Percentiles rank a stretch among this genome's conserved stretches.
Conservation (phyloP, 2,113 vertebrate species). For the Otus sunia region DNA sequence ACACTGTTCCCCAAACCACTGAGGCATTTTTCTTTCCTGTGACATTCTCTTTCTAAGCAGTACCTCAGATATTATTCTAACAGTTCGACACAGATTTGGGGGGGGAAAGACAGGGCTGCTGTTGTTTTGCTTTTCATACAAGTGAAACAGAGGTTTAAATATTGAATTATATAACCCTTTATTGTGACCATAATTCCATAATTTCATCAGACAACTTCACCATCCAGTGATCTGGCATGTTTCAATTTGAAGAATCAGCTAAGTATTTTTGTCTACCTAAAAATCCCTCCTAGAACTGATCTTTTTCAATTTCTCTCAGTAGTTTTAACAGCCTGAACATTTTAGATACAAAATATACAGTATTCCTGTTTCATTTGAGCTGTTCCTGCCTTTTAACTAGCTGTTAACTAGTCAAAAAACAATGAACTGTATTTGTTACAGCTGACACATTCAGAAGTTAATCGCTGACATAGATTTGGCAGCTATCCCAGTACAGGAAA, state of each 20-base stretch:
- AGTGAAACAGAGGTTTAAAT: not conserved
- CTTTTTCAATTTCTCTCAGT: too few species aligned
- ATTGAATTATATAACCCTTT: not conserved
- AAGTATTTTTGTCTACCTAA: not conserved
- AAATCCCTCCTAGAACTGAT: not conserved
- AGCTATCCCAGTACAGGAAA: constrained; percentile 60
- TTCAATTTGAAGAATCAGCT: not conserved
- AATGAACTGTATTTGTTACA: constrained; percentile 61
- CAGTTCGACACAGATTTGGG: not conserved
- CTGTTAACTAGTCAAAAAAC: constrained; percentile 45
- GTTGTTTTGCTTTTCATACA: not conserved
- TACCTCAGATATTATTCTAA: not conserved
- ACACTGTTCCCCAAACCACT: not conserved
- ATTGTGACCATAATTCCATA: not conserved
- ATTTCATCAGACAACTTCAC: not conserved
- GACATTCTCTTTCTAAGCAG: not conserved
- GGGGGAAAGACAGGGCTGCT: too few species aligned
- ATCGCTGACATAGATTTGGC: constrained; percentile 71
- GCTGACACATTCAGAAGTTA: constrained; percentile 73
- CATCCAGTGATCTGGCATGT: not conserved
- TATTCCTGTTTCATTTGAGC: not conserved
- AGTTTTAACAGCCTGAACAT: not conserved
- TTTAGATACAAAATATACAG: not conserved
- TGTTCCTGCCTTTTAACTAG: constrained; percentile 40
- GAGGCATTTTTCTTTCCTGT: not conserved